Base-by-base conservation (phyloP, 1,140 invertebrate species). In the Drosophila pandora region DNA sequence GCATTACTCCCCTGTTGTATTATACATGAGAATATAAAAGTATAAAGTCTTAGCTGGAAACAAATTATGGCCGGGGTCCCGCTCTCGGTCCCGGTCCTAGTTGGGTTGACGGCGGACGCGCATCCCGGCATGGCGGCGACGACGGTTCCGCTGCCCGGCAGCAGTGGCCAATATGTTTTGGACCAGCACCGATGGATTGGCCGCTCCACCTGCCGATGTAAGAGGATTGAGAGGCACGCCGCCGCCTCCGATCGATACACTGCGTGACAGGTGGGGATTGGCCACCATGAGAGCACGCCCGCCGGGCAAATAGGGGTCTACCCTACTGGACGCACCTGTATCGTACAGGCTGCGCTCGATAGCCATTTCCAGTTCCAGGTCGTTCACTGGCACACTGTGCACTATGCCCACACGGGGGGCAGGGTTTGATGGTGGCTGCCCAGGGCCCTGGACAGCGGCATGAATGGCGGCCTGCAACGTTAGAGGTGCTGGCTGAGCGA, bases 321-420 rank as follows among this genome's bases (percentile, higher is more conserved):
- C 17, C 6, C 7, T 48, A 21, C 3, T 13, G 45, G 1, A 17
- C 9, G 7, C 47, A n/a, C 22, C 7, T 4, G 49, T 43, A 2
- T 64, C 75, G 13, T 60, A 21, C 25, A 72, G 52, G 59, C 75
- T 78, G 7, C 78, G 67, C 45, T 76, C 67, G 4, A 76, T 52
- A 34, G 74, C 69, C 56, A 78, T 0, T 39, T 63, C 67, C 2
- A 76, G 45, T 0, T 58, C 56, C 10, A 62, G 17, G 23, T 76
- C 64, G 0, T 39, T 39, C 3, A 41, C 0, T 1, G 37, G 4
- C 17, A 41, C 13, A 8, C 39, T 7, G 21, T 37, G 12, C 7
- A 17, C 2, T 7, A 32, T 8, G 1, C 6, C 6, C 30, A 32
- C 6, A 8, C 30, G 30, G 7, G 6, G 6, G 7, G 30, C 5